Conservation (phyloP, 2,113 vertebrate genomes). For the Phyllopteryx taeniolatus region DNA sequence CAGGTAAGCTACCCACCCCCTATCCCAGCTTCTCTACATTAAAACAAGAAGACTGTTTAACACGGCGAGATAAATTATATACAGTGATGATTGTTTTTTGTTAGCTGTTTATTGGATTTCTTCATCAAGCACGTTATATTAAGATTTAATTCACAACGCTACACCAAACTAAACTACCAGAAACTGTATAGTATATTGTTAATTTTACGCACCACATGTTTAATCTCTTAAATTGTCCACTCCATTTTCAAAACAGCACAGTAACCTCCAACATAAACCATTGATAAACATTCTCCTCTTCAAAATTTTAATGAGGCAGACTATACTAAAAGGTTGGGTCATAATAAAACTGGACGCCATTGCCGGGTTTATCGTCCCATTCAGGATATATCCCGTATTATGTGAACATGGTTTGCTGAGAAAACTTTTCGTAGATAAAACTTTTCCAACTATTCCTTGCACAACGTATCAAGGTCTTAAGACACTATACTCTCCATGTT, state of each 20-base stretch:
- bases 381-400: conserved; percentile 9
- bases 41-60: background rate
- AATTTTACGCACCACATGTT: conserved; percentile 29
- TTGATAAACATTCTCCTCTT: conserved; percentile 50
- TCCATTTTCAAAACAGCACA: conserved; percentile 43
- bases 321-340: conserved; percentile 39
- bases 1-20: conserved; percentile 67
- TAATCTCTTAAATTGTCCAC: conserved; percentile 38
- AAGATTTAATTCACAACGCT: conserved; percentile 22
- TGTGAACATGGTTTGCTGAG: conserved; percentile 8
- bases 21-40: conserved; percentile 33
- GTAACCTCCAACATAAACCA: conserved; percentile 39
- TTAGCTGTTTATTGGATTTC: conserved; percentile 9
- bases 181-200: conserved; percentile 28
- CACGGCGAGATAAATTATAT: background rate
- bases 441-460: conserved; percentile 32
- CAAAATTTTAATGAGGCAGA: conserved; percentile 54
- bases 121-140: background rate
- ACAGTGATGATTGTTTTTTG: background rate
- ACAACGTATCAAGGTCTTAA: conserved; percentile 35
- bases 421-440: conserved; percentile 30
- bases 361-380: conserved; percentile 31
- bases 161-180: conserved; percentile 19
- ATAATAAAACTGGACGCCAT: conserved; percentile 51
- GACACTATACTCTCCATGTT: conserved; percentile 36